These are phyloP conservation scores for Sepiola atlantica DNA, from an alignment of 2,888 invertebrate species.

Conservation along the genomic window DNA sequence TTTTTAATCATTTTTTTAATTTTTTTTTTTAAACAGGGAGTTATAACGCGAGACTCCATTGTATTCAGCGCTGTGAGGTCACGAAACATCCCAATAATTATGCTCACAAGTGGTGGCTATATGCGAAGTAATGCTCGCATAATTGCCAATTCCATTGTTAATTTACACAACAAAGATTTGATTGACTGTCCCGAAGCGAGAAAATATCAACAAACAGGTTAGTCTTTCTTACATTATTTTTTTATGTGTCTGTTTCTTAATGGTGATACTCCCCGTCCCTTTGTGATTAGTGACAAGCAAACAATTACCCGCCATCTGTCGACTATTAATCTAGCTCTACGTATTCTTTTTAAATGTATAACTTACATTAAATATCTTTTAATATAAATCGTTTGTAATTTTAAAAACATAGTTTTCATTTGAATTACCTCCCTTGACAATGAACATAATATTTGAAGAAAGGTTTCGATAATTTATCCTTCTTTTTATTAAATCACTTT, in stretches of 20 bases:
- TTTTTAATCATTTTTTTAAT: not conserved
- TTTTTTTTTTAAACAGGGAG: conserved; percentile 80
- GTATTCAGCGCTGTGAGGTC: conserved; percentile 83
- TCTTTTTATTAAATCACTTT: too few species aligned
- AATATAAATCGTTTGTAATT: too few species aligned
- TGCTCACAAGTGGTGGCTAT: conserved; percentile 93
- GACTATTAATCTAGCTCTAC: too few species aligned
- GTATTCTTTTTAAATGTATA: too few species aligned
- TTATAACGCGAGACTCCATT: conserved; percentile 87
- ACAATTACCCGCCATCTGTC: too few species aligned
- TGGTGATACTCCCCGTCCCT: not conserved
- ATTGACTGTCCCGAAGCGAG: conserved; percentile 69
- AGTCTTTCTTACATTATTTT: not conserved
- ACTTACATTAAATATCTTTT: too few species aligned
- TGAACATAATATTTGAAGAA: too few species aligned
- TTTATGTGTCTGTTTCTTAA: not conserved
- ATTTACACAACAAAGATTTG: conserved; percentile 79
- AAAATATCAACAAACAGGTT: conserved; percentile 46
- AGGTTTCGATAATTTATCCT: too few species aligned
- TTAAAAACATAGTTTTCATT: too few species aligned
- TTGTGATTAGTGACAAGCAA: not conserved
- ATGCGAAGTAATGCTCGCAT: conserved; percentile 84
- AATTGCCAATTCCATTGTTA: conserved; percentile 89
- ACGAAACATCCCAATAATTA: conserved; percentile 84
- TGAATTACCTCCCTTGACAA: too few species aligned